phyloP scores from a whole-genome alignment of 2,888 invertebrate species.

The Trissolcus japonicus region DNA sequence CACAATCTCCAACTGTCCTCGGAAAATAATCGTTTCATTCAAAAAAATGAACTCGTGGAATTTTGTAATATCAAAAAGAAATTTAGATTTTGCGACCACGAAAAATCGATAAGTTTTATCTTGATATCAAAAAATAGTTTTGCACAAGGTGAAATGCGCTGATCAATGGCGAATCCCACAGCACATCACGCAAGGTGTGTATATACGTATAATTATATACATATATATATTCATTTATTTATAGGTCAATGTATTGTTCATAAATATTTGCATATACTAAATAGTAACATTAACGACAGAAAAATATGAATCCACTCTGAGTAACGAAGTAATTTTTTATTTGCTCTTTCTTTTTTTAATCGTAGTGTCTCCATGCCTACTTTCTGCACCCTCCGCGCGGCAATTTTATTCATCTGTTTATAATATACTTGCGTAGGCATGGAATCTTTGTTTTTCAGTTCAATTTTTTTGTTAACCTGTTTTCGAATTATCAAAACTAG shows the following conservation, averaged over 20 bases:
- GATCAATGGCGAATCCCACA: slow-evolving; percentile 1
- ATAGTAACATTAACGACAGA: slow-evolving; percentile 52
- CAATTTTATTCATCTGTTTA: slow-evolving; percentile 13
- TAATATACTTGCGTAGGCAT: slow-evolving; percentile 27
- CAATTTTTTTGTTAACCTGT: background rate
- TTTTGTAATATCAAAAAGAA: background rate
- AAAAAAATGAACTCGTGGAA: background rate
- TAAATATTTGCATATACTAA: slow-evolving; percentile 40
- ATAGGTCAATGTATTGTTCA: slow-evolving; percentile 12
- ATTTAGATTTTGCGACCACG: background rate
- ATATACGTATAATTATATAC: slow-evolving; percentile 31
- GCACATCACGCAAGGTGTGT: background rate
- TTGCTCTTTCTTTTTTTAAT: slow-evolving; percentile 28
- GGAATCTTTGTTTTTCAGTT: slow-evolving; percentile 9
- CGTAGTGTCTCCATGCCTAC: slow-evolving; percentile 14
- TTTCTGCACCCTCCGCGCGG: slow-evolving; percentile 20
- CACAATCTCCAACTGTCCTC: slow-evolving; percentile 16
- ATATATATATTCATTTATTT: slow-evolving; percentile 29
- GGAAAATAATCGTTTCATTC: background rate
- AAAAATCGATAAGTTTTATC: no score
- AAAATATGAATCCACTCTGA: slow-evolving; percentile 54
- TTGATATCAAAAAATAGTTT: background rate
- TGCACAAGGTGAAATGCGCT: background rate
- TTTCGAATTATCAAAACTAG: slow-evolving; percentile 46
- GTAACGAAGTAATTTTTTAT: slow-evolving; percentile 52